Evolutionary conservation across 2,113 vertebrate species (phyloP), one percentile per base, ranked within the genome.

Genomic region (Tor tambroides): DNA sequence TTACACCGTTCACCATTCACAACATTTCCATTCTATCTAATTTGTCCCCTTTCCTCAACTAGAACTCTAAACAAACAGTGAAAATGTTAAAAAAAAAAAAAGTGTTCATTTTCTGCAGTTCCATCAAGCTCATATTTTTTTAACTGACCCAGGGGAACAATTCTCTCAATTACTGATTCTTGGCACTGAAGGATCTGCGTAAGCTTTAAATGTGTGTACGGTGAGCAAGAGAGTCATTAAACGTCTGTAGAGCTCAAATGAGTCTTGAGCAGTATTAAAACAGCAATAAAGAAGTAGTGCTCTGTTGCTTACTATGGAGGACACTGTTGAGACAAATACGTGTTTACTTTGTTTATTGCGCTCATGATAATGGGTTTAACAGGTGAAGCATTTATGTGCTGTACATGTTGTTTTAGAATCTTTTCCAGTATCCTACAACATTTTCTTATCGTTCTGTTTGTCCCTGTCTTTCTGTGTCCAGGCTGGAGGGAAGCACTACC

Each of bases 401-500:
- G 21, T 63, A 26, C 8, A 0, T 63, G 54, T 59, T 12, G 17
- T 49, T 54, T 23, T n/a, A 30, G 7, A 41, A 32, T 78, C 59
- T n/a, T 17, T 17, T 23, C 41, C 19, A 67, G 65, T 2, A 12
- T 14, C 43, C 8, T 54, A n/a, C 1, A 1, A 54, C 23, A 26
- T 15, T 6, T 51, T 7, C 14, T 71, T 21, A 30, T 71, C 2
- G 5, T 9, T 65, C 46, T 46, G n/a, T 41, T 41, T 65, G 38
- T 38, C 10, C 23, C 63, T 43, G 12, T 61, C 6, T 76, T 28
- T 82, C n/a, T 61, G 3, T 74, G 23, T 85, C 23, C 65, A 99
- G 98, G 98, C 98, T 51, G 98, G 97, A 91, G 98, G 98, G 84
- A 98, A 99, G 87, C 98, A 98, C 91, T 99, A 99, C 93, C 98